phyloP scores from a whole-genome alignment of 2,113 vertebrate species.

The Leptocoma aspasia region DNA sequence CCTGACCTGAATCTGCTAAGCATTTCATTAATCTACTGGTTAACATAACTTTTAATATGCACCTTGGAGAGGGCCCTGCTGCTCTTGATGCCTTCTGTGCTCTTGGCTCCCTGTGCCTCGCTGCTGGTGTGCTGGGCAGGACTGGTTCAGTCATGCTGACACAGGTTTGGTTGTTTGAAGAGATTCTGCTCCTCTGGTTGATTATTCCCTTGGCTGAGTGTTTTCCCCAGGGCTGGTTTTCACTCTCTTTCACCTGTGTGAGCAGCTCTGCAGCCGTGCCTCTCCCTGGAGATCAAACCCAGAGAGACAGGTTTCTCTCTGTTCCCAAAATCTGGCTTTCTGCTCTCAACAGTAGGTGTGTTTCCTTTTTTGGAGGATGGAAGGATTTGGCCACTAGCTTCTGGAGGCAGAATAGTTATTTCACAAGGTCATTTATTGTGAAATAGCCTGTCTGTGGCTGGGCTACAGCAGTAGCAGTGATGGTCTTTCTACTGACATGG shows the following conservation, averaged over 20 bases:
- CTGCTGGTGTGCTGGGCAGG: background rate
- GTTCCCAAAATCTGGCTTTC: background rate
- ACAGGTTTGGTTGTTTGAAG: background rate
- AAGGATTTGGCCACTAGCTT: background rate
- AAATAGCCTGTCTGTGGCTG: background rate
- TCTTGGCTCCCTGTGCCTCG: background rate
- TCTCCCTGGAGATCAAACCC: background rate
- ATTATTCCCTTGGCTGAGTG: background rate
- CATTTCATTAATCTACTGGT: background rate
- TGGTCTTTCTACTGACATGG: background rate
- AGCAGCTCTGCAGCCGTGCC: background rate
- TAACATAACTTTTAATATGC: background rate
- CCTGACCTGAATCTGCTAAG: background rate
- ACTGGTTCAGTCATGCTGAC: background rate
- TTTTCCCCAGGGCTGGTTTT: slow-evolving; percentile 12
- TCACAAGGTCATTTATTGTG: background rate
- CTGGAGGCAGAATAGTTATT: background rate
- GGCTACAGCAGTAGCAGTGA: background rate
- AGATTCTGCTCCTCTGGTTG: background rate
- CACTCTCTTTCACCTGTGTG: background rate
- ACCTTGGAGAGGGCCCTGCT: background rate
- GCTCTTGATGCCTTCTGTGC: background rate
- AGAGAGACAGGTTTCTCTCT: background rate
- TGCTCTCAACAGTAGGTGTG: background rate
- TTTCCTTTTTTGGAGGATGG: background rate